Evolutionary conservation across 2,888 invertebrate species (phyloP).

Genomic region (Carcina quercana): DNA sequence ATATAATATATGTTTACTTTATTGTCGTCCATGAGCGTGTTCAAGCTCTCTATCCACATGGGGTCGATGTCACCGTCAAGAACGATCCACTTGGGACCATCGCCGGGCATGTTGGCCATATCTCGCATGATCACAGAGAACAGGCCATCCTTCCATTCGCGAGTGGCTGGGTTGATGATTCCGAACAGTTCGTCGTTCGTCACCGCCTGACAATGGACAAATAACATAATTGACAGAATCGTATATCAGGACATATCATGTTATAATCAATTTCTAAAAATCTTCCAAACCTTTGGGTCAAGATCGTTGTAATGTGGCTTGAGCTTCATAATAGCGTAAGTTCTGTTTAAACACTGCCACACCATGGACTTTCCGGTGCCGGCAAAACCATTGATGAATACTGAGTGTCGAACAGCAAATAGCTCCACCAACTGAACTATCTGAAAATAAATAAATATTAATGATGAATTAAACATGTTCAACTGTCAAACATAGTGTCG

Average conservation of each 20-base stretch:
- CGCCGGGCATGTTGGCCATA: constrained; percentile 90
- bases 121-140: constrained; percentile 96
- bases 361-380: constrained; percentile 96
- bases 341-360: constrained; percentile 91
- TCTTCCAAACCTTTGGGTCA: constrained; percentile 80
- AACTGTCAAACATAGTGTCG: background rate
- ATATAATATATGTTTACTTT: too few relatives aligned
- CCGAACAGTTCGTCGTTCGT: constrained; percentile 97
- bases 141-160: constrained; percentile 95
- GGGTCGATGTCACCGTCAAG: constrained; percentile 97
- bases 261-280: too few relatives aligned
- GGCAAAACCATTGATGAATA: constrained; percentile 88
- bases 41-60: constrained; percentile 98
- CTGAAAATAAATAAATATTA: constrained; percentile 43
- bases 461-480: too few relatives aligned
- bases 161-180: constrained; percentile 92
- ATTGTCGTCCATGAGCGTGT: constrained; percentile 98
- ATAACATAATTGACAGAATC: too few relatives aligned
- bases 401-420: constrained; percentile 95
- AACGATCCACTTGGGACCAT: constrained; percentile 95
- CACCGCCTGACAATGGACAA: too few relatives aligned
- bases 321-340: constrained; percentile 85
- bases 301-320: constrained; percentile 92
- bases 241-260: too few relatives aligned
- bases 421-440: constrained; percentile 94